Percentiles rank a stretch among this genome's conserved stretches.
Evolutionary conservation across 92 coral and sea anemone species (phyloP).

Genomic region (Heliopora coerulea): DNA sequence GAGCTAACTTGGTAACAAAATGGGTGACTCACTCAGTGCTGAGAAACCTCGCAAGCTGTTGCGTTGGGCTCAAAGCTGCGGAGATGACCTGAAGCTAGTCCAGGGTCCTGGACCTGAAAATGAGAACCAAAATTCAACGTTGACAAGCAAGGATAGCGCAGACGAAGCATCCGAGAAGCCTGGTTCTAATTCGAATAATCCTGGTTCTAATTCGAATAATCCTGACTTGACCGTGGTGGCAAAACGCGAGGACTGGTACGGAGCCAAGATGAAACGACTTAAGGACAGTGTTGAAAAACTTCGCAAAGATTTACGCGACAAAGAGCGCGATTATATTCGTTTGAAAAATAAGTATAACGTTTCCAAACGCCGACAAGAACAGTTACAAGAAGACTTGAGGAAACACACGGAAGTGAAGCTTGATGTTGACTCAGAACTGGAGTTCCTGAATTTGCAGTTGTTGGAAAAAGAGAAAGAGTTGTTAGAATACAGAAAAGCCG

Average conservation of each 20-base stretch:
- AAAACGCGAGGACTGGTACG: slow-evolving; percentile 42
- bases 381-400: slow-evolving; percentile 61
- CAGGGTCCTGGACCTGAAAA: background rate
- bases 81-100: background rate
- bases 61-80: slow-evolving; percentile 19
- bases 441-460: slow-evolving; percentile 46
- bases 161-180: background rate
- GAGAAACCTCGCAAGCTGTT: slow-evolving; percentile 18
- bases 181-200: slow-evolving; percentile 12
- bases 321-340: slow-evolving; percentile 16
- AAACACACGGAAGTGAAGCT: slow-evolving; percentile 56
- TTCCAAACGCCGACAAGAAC: slow-evolving; percentile 48
- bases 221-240: slow-evolving; percentile 26
- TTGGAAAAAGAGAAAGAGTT: slow-evolving; percentile 28
- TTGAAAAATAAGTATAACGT: slow-evolving; percentile 67
- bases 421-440: slow-evolving; percentile 63
- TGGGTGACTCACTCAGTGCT: background rate
- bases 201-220: slow-evolving; percentile 15
- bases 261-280: slow-evolving; percentile 45
- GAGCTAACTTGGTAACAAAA: background rate
- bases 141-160: background rate
- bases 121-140: background rate
- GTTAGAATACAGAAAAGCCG: background rate
- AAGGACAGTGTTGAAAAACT: slow-evolving; percentile 50
- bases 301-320: slow-evolving; percentile 49